A percentile compares a stretch with the other conserved stretches of the same genome.
Conservation (phyloP, 2,797 vertebrate species). For the Bucorvus abyssinicus region DNA sequence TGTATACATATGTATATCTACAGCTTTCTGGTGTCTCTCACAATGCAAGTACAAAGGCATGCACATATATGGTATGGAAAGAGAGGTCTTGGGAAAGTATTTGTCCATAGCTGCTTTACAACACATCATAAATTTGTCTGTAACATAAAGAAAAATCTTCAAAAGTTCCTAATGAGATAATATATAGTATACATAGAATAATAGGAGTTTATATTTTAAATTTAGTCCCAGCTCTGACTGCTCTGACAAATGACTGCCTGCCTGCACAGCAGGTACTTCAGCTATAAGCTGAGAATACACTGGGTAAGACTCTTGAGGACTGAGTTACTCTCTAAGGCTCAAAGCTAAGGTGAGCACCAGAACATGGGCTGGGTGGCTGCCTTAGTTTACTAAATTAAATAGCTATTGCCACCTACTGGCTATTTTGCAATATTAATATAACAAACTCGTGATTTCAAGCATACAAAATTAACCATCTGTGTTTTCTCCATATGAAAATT, state of each 20-base stretch:
- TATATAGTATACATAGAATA: neutral
- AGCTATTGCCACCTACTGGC: slow-evolving; percentile 61
- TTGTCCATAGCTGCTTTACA: neutral
- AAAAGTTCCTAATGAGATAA: neutral
- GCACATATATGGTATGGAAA: neutral
- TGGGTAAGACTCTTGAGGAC: neutral
- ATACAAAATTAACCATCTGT: neutral
- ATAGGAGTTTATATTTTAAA: neutral
- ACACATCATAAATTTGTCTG: neutral
- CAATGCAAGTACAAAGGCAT: neutral
- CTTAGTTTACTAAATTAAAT: neutral
- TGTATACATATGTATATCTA: neutral
- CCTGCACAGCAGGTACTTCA: neutral
- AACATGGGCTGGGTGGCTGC: neutral
- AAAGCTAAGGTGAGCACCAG: neutral
- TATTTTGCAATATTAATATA: neutral
- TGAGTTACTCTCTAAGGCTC: neutral
- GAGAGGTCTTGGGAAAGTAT: neutral
- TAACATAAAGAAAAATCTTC: neutral
- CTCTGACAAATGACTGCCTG: neutral
- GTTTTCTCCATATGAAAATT: neutral
- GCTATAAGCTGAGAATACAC: neutral
- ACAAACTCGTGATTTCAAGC: neutral
- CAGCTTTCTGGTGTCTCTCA: neutral
- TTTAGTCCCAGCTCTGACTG: neutral